Conservation (phyloP, 2,888 invertebrate species). For the Fragum fragum region DNA sequence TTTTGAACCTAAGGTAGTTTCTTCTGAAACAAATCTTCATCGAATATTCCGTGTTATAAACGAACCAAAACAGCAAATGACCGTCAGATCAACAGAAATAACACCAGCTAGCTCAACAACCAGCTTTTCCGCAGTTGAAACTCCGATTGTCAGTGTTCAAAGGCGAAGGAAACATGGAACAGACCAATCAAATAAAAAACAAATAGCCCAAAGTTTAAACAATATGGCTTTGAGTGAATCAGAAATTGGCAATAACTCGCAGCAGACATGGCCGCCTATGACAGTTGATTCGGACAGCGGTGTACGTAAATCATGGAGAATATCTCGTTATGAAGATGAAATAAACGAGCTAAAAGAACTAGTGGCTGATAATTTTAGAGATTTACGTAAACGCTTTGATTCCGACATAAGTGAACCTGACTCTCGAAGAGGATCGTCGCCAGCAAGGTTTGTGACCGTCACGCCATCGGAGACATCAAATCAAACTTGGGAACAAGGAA, state of each 20-base stretch:
- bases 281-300: slow-evolving; percentile 59
- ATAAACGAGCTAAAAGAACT: slow-evolving; percentile 74
- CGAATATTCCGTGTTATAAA: slow-evolving; percentile 73
- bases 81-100: slow-evolving; percentile 11
- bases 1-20: slow-evolving; percentile 72
- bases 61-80: slow-evolving; percentile 50
- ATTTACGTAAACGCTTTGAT: slow-evolving; percentile 73
- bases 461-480: background rate
- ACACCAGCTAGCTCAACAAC: slow-evolving; percentile 9
- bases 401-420: slow-evolving; percentile 74
- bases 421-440: slow-evolving; percentile 61
- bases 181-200: slow-evolving; percentile 24
- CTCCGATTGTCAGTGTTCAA: background rate
- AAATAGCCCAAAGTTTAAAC: slow-evolving; percentile 53
- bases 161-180: slow-evolving; percentile 32
- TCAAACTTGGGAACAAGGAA: slow-evolving; percentile 21
- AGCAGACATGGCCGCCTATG: slow-evolving; percentile 70
- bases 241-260: slow-evolving; percentile 57
- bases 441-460: slow-evolving; percentile 35
- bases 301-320: slow-evolving; percentile 67
- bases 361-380: slow-evolving; percentile 73
- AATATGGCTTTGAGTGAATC: slow-evolving; percentile 62
- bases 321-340: slow-evolving; percentile 77
- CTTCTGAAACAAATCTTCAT: slow-evolving; percentile 71
- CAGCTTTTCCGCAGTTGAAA: background rate